Evolutionary conservation across 2,113 vertebrate species (phyloP), one percentile per base, ranked within the genome.

Genomic region (Eubucco bourcierii): DNA sequence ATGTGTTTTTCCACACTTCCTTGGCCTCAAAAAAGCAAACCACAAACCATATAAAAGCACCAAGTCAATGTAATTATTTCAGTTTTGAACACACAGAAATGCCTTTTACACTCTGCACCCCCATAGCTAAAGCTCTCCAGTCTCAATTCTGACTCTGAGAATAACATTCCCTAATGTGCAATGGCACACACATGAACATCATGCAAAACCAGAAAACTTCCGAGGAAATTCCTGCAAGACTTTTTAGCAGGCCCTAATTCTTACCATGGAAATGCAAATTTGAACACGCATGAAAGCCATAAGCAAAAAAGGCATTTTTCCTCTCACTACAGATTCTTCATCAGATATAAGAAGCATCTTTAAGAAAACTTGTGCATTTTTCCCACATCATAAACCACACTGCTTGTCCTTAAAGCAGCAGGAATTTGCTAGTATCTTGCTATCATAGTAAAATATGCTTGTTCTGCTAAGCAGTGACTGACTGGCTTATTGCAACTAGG

Each of bases 1-100:
- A 96, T 86, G 95, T 80, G 82, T 88, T 81, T 74, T 95, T 89
- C 87, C 94, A 95, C 64, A 87, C 34, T 90, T 96, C 64, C 56
- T 52, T 80, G 52, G 28, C 81, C 80, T 81, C 63, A 73, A 74
- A 7, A 59, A 67, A 50, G 67, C 52, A 67, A n/a, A 16, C 11
- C 0, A 3, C 39, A 73, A 72, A 73, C 31, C 55, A 76, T 33
- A 83, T 10, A 88, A 25, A 58, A 85, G 58, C 20, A 2, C 1
- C 19, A 66, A 8, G 80, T 37, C 34, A 88, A 5, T 46, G 53
- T 68, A 15, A 83, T 55, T 80, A 75, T 28, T 90, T 66, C 65
- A 72, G 15, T 39, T 63, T 73, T 92, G 50, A 84, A 90, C 83
- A 84, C 37, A 84, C 80, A 65, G 52, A 87, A 76, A 63, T 85